These are phyloP conservation scores for Cariama cristata DNA, from an alignment of 2,113 vertebrate genomes.

Conservation along the genomic window DNA sequence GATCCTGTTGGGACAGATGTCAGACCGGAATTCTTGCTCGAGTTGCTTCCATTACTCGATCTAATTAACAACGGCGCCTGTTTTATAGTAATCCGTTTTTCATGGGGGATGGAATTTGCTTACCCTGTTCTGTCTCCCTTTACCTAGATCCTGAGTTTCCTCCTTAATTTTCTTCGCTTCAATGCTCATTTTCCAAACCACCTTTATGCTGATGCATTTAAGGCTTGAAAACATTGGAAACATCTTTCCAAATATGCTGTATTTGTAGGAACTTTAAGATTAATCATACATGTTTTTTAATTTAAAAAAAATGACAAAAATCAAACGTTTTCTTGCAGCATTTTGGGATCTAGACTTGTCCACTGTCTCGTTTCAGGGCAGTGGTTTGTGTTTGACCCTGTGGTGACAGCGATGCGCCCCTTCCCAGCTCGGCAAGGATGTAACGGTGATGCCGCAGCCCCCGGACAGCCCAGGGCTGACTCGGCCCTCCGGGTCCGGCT, in stretches of 20 bases:
- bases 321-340: not conserved
- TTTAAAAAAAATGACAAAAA: not conserved
- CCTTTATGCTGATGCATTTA: not conserved
- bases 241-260: not conserved
- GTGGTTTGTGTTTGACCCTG: not conserved
- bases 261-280: not conserved
- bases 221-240: not conserved
- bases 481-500: not conserved
- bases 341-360: not conserved
- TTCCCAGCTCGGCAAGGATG: too few relatives aligned
- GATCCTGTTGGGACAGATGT: not conserved
- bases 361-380: not conserved
- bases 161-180: not conserved
- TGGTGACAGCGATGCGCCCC: not conserved
- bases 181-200: not conserved
- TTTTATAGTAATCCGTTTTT: not conserved
- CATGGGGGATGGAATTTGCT: not conserved
- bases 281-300: not conserved
- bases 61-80: not conserved
- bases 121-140: not conserved
- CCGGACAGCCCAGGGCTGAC: not conserved
- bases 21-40: not conserved
- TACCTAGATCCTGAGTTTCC: not conserved
- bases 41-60: not conserved
- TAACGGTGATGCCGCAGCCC: not conserved